Percentiles rank a stretch among this genome's conserved stretches.
Conservation (phyloP, 2,888 invertebrate species). For the Plebejus anna region DNA sequence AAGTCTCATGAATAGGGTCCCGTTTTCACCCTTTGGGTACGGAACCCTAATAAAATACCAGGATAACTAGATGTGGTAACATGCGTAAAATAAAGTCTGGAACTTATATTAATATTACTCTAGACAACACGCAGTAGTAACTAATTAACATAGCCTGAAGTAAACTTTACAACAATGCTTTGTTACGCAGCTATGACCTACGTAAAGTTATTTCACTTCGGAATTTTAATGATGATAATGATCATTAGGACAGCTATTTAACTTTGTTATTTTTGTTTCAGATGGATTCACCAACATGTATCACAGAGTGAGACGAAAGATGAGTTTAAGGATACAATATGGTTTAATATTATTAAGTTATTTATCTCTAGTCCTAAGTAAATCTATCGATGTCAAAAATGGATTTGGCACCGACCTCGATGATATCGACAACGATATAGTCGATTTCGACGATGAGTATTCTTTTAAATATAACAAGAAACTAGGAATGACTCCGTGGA, state of each 20-base stretch:
- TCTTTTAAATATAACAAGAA: slow-evolving; percentile 60
- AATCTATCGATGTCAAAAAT: slow-evolving; percentile 49
- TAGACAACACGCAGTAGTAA: neutral
- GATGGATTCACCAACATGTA: slow-evolving; percentile 62
- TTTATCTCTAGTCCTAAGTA: slow-evolving; percentile 44
- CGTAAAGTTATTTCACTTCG: neutral
- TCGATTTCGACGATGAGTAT: slow-evolving; percentile 68
- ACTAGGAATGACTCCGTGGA: slow-evolving; percentile 56
- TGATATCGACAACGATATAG: slow-evolving; percentile 63
- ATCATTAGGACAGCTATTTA: neutral
- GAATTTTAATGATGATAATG: neutral
- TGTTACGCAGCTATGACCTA: neutral
- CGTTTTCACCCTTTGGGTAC: no score
- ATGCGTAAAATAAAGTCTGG: neutral
- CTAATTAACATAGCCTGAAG: neutral
- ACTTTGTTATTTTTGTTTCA: slow-evolving; percentile 50
- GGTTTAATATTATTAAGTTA: slow-evolving; percentile 55
- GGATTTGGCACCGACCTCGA: slow-evolving; percentile 43
- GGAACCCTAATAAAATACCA: neutral
- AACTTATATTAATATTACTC: neutral
- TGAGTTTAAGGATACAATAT: slow-evolving; percentile 50
- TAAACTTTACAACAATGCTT: neutral
- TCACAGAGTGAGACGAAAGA: slow-evolving; percentile 63
- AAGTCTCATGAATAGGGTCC: no score
- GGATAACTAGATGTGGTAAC: neutral